Percentiles rank a stretch among this genome's conserved stretches.
Conservation (phyloP, 2,113 vertebrate species). For the Sturnira hondurensis region DNA sequence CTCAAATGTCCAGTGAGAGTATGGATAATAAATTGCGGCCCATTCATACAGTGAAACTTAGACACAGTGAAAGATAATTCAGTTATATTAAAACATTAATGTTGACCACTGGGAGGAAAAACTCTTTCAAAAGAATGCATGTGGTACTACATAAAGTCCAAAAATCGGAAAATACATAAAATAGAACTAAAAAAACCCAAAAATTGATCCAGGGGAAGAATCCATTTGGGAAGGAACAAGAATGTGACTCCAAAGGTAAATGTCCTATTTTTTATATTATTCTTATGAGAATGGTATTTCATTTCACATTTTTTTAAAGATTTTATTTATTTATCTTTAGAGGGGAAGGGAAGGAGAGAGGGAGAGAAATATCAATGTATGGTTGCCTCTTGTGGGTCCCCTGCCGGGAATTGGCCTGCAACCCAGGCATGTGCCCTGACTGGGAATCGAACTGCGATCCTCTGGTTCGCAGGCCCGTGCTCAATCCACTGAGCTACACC, state of each 20-base stretch:
- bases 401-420: too few species aligned
- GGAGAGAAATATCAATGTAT: too few species aligned
- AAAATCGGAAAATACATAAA: not conserved
- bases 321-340: too few species aligned
- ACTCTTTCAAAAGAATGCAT: not conserved
- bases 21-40: not conserved
- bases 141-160: not conserved
- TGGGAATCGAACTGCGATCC: too few species aligned
- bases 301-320: not conserved
- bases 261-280: not conserved
- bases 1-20: not conserved
- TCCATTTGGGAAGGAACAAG: not conserved
- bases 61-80: not conserved
- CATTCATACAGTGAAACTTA: not conserved
- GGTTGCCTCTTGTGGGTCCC: too few species aligned
- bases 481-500: too few species aligned
- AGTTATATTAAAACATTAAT: slow-evolving; percentile 1
- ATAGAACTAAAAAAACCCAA: not conserved
- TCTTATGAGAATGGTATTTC: not conserved
- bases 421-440: too few species aligned
- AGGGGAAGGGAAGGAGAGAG: too few species aligned
- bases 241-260: not conserved
- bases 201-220: not conserved
- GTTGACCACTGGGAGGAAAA: not conserved
- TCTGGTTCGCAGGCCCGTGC: too few species aligned